These are phyloP conservation scores for Podabrus alpinus DNA, from an alignment of 2,888 invertebrate genomes.

Conservation along the genomic window DNA sequence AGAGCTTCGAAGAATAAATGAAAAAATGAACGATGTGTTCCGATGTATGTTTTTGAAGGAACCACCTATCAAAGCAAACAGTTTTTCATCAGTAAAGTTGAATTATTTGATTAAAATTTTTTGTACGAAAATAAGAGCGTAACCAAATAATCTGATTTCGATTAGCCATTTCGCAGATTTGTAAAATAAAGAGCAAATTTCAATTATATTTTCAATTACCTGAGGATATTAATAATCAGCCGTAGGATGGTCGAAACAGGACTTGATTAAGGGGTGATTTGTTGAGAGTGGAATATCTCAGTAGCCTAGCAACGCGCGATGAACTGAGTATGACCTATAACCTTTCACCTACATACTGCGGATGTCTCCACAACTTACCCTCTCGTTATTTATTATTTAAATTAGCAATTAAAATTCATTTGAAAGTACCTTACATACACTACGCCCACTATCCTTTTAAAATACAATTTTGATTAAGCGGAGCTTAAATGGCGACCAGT, in stretches of 20 bases:
- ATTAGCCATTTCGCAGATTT: neutral
- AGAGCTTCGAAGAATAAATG: too few relatives aligned
- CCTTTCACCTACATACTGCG: conserved; percentile 42
- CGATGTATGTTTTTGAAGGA: neutral
- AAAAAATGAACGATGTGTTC: too few relatives aligned
- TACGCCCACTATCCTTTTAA: neutral
- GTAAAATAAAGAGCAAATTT: neutral
- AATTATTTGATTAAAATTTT: neutral
- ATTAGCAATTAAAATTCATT: conserved; percentile 30
- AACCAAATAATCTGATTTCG: neutral
- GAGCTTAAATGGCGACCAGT: neutral
- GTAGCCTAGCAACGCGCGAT: conserved; percentile 40
- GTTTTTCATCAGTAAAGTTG: neutral
- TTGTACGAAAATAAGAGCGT: neutral
- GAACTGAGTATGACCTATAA: conserved; percentile 45
- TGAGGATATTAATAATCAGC: conserved; percentile 11
- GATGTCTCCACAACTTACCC: conserved; percentile 20
- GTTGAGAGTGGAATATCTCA: conserved; percentile 18
- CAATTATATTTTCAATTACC: conserved; percentile 12
- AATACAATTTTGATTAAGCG: neutral
- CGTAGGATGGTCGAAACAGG: neutral
- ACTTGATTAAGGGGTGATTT: conserved; percentile 14
- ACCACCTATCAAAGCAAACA: neutral
- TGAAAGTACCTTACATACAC: neutral
- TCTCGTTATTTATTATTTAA: conserved; percentile 26